These are phyloP conservation scores for Gymnoscopelus braueri DNA, from an alignment of 2,797 vertebrate genomes.

Conservation along the genomic window DNA sequence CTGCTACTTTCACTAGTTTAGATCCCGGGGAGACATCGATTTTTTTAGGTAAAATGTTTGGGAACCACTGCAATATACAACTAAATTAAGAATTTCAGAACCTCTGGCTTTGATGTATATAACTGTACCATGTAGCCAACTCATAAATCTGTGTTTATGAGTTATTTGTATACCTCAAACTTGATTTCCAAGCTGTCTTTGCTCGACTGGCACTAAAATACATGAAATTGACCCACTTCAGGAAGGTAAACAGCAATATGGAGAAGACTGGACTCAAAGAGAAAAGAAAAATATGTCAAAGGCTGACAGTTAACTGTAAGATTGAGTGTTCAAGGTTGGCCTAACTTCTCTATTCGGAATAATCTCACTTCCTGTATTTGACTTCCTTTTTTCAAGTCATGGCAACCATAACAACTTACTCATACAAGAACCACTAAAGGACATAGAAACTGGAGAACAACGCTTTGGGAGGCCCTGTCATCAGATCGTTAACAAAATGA, in stretches of 20 bases:
- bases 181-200: no score
- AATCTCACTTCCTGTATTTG: constrained; percentile 40
- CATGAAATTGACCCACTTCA: no score
- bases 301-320: constrained; percentile 2
- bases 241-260: not conserved
- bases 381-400: constrained; percentile 24
- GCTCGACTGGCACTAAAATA: no score
- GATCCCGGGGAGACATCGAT: no score
- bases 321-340: not conserved
- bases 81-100: constrained; percentile 9
- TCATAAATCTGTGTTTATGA: not conserved
- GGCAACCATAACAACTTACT: constrained; percentile 49
- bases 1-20: no score
- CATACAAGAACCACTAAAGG: constrained; percentile 39
- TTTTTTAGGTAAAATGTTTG: no score
- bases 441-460: constrained; percentile 52
- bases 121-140: not conserved
- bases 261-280: constrained; percentile 22
- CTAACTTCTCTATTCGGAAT: constrained; percentile 26
- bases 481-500: constrained; percentile 9
- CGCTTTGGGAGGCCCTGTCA: constrained; percentile 17
- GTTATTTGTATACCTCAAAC: no score
- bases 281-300: constrained; percentile 5
- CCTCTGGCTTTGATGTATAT: no score
- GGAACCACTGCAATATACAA: not conserved